phyloP scores from a whole-genome alignment of 2,888 invertebrate species.

The Dasypolia templi region DNA sequence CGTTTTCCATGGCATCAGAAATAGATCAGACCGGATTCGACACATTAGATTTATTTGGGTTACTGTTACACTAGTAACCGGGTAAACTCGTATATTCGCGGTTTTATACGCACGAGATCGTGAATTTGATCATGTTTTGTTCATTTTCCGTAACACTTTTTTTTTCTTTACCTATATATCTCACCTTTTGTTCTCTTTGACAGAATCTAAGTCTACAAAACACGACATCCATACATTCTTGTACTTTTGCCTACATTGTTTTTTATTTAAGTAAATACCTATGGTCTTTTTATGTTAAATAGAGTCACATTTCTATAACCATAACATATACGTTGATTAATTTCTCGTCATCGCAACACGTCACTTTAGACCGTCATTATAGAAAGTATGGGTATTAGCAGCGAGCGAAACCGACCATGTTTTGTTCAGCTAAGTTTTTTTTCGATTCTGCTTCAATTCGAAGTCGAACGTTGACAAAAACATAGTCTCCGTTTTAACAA shows the following conservation, averaged over 20 bases:
- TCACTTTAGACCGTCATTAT: slow-evolving; percentile 70
- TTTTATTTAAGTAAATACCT: not conserved
- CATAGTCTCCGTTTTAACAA: slow-evolving; percentile 76
- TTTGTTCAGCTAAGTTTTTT: slow-evolving; percentile 77
- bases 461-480: slow-evolving; percentile 79
- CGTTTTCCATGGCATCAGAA: slow-evolving; percentile 72
- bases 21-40: slow-evolving; percentile 79
- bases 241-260: too few relatives aligned
- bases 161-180: not conserved
- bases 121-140: slow-evolving; percentile 33
- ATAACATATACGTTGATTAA: slow-evolving; percentile 1
- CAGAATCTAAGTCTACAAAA: not conserved
- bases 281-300: not conserved
- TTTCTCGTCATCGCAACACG: slow-evolving; percentile 43
- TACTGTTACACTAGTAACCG: slow-evolving; percentile 77
- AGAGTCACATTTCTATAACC: not conserved
- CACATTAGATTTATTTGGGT: slow-evolving; percentile 81
- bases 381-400: slow-evolving; percentile 72
- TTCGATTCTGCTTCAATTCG: slow-evolving; percentile 73
- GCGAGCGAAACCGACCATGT: slow-evolving; percentile 84
- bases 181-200: not conserved
- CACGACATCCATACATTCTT: not conserved
- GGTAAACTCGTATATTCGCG: slow-evolving; percentile 71
- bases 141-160: slow-evolving; percentile 16
- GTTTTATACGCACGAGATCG: slow-evolving; percentile 50